These are phyloP conservation scores for Myrmecobius fasciatus DNA, from an alignment of 2,113 vertebrate genomes.

Conservation along the genomic window DNA sequence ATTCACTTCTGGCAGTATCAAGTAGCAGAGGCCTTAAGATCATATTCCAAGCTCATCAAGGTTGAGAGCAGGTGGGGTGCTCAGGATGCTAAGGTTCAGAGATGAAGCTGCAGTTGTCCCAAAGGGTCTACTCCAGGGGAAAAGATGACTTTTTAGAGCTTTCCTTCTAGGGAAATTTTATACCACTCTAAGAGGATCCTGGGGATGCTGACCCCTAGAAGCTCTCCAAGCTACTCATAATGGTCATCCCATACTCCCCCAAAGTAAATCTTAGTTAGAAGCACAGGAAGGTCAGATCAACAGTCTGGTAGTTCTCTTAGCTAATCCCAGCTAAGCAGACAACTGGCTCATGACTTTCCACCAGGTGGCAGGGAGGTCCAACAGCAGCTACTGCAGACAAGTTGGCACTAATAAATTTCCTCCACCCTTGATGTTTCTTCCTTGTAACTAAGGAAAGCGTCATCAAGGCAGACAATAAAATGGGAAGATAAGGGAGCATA, in stretches of 20 bases:
- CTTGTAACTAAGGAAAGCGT: constrained; percentile 21
- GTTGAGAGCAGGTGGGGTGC: background rate
- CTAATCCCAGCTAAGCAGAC: constrained; percentile 9
- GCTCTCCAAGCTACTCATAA: background rate
- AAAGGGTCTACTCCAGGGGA: background rate
- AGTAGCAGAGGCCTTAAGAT: background rate
- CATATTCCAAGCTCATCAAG: background rate
- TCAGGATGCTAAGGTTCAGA: background rate
- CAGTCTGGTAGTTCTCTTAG: background rate
- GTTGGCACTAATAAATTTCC: background rate
- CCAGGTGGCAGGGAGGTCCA: constrained; percentile 23
- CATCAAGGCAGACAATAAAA: constrained; percentile 24
- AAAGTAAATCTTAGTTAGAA: background rate
- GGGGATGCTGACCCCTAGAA: background rate
- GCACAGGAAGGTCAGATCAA: background rate
- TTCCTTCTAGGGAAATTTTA: constrained; percentile 13
- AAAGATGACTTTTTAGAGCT: constrained; percentile 12
- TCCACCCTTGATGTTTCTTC: background rate
- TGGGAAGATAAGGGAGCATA: background rate
- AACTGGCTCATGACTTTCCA: constrained; percentile 1
- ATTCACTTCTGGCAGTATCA: background rate
- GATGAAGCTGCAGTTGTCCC: background rate
- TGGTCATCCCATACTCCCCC: background rate
- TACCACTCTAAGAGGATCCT: background rate
- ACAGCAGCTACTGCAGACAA: background rate